Evolutionary conservation across 2,888 invertebrate species (phyloP).

Genomic region (Athalia circularis): DNA sequence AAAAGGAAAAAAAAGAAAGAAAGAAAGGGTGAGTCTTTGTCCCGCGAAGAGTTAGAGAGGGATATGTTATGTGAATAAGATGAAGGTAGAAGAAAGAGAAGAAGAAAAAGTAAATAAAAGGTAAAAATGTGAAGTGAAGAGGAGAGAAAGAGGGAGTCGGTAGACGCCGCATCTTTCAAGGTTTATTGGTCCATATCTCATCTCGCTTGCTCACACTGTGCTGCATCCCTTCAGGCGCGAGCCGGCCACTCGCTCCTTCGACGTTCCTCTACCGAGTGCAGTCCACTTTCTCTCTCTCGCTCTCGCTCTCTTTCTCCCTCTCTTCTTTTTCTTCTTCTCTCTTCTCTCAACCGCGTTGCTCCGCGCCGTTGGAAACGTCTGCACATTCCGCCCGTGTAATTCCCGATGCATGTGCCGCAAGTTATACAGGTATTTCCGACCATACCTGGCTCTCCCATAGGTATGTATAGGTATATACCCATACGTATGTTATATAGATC

Average conservation of each 20-base stretch:
- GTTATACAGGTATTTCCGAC: constrained; percentile 9
- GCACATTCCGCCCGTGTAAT: constrained; percentile 23
- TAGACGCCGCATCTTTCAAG: constrained; percentile 39
- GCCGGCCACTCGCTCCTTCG: too few relatives aligned
- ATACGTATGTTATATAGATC: too few relatives aligned
- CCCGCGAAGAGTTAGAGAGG: not conserved
- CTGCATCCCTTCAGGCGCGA: too few relatives aligned
- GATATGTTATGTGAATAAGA: too few relatives aligned
- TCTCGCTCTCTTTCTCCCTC: too few relatives aligned
- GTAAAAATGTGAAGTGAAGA: not conserved
- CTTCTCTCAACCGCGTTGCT: not conserved
- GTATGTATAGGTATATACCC: not conserved
- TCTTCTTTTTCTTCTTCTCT: too few relatives aligned
- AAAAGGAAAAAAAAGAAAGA: too few relatives aligned
- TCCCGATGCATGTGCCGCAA: constrained; percentile 29
- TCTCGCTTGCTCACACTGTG: constrained; percentile 39
- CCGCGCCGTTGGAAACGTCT: constrained; percentile 5
- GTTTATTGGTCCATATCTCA: constrained; percentile 43
- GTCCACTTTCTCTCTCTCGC: too few relatives aligned
- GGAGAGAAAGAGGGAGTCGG: constrained; percentile 16
- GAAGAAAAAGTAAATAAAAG: not conserved
- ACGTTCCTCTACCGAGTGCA: too few relatives aligned
- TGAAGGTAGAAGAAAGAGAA: constrained; percentile 19
- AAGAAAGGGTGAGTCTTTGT: constrained; percentile 44
- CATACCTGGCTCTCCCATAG: not conserved